These are phyloP conservation scores for Anodontia alba DNA, from an alignment of 2,888 invertebrate genomes.

Conservation along the genomic window DNA sequence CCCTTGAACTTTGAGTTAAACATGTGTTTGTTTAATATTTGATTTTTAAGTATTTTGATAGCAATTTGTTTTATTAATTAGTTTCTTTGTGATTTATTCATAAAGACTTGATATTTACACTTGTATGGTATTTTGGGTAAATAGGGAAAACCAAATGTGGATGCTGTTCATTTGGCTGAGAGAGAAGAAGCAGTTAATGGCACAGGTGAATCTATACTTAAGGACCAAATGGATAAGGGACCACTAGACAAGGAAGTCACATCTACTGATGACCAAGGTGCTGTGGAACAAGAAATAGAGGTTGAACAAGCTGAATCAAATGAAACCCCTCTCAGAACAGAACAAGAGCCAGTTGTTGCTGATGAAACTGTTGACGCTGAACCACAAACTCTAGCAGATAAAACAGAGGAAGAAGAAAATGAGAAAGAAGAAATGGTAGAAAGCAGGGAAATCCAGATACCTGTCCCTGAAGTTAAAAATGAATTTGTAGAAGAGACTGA, in stretches of 20 bases:
- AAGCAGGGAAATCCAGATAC: constrained; percentile 14
- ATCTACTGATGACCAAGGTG: constrained; percentile 15
- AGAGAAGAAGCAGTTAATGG: background rate
- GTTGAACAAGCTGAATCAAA: background rate
- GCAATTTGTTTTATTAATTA: no score
- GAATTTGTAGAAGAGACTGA: constrained; percentile 19
- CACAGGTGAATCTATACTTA: background rate
- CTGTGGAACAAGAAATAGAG: background rate
- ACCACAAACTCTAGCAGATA: background rate
- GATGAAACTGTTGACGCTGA: background rate
- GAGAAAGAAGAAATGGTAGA: constrained; percentile 3
- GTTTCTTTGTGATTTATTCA: no score
- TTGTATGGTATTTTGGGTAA: background rate
- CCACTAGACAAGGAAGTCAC: background rate
- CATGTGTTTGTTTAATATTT: no score
- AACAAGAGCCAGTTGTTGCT: constrained; percentile 19
- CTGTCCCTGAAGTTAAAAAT: constrained; percentile 25
- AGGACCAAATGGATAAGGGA: constrained; percentile 14
- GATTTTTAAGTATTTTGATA: no score
- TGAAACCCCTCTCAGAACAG: background rate
- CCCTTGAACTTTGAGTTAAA: no score
- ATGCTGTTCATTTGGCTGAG: background rate
- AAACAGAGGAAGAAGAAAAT: background rate
- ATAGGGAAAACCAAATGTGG: background rate
- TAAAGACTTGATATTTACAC: no score